phyloP scores from a whole-genome alignment of 2,888 invertebrate species.

The Podotricha telesiphe region DNA sequence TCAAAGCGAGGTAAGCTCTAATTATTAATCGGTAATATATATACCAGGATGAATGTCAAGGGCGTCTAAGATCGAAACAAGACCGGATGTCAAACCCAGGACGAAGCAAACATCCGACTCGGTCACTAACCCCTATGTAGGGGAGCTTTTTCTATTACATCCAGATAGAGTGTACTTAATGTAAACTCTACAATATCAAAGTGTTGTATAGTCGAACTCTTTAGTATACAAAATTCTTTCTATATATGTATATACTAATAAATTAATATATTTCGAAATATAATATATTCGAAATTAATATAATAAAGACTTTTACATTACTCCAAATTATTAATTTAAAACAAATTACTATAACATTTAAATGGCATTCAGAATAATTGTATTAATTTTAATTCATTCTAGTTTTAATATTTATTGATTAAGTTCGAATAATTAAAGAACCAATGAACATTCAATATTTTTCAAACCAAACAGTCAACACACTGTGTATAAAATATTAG shows the following conservation, averaged over 20 bases:
- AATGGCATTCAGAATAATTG: too few relatives aligned
- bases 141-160: constrained; percentile 44
- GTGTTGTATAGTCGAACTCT: neutral
- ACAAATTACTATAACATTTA: too few relatives aligned
- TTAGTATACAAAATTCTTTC: neutral
- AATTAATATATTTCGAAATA: too few relatives aligned
- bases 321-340: too few relatives aligned
- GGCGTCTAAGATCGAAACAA: constrained; percentile 51
- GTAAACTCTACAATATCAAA: neutral
- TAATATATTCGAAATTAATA: too few relatives aligned
- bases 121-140: constrained; percentile 65
- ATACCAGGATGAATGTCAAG: constrained; percentile 42
- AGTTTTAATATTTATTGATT: too few relatives aligned
- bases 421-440: too few relatives aligned
- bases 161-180: neutral
- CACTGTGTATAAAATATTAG: too few relatives aligned
- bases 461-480: too few relatives aligned
- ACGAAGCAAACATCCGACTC: constrained; percentile 57
- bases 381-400: too few relatives aligned
- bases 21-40: constrained; percentile 46
- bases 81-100: constrained; percentile 69
- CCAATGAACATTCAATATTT: too few relatives aligned
- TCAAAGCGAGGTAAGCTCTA: constrained; percentile 3
- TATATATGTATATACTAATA: neutral
- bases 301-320: too few relatives aligned